phyloP scores from a whole-genome alignment of 1,140 invertebrate genomes.

The Samia ricini region DNA sequence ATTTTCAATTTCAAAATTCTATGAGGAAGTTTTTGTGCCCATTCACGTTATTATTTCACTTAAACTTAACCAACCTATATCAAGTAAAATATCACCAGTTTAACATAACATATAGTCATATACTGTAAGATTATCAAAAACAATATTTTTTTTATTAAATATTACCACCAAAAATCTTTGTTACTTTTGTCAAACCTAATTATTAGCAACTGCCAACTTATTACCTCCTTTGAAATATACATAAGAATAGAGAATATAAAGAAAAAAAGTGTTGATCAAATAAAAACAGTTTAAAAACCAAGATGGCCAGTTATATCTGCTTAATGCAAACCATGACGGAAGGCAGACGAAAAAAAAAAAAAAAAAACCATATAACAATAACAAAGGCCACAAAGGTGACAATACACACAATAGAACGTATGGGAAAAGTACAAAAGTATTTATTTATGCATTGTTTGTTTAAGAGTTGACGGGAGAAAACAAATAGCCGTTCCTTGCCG shows the following conservation, averaged over 20 bases:
- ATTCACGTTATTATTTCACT: too few species aligned
- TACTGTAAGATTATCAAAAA: too few species aligned
- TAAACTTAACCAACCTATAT: too few species aligned
- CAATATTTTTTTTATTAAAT: too few species aligned
- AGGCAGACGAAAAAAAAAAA: conserved; percentile 15
- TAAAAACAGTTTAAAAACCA: not conserved
- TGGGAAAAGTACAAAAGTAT: conserved; percentile 65
- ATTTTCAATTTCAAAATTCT: too few species aligned
- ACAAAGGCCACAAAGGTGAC: conserved; percentile 67
- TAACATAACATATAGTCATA: too few species aligned
- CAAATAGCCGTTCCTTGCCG: conserved; percentile 55
- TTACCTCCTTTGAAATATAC: not conserved
- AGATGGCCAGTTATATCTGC: conserved; percentile 27
- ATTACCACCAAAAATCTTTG: too few species aligned
- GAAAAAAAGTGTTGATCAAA: not conserved
- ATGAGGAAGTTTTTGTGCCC: too few species aligned
- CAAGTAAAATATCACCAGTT: too few species aligned
- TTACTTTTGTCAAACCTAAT: too few species aligned
- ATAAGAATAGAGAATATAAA: not conserved
- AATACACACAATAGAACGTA: conserved; percentile 63
- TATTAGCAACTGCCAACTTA: not conserved
- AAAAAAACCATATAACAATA: conserved; percentile 48
- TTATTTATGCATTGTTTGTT: conserved; percentile 73
- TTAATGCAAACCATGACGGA: conserved; percentile 11
- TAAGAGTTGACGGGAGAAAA: conserved; percentile 68